phyloP scores from a whole-genome alignment of 2,113 vertebrate species.

The Piprites chloris region DNA sequence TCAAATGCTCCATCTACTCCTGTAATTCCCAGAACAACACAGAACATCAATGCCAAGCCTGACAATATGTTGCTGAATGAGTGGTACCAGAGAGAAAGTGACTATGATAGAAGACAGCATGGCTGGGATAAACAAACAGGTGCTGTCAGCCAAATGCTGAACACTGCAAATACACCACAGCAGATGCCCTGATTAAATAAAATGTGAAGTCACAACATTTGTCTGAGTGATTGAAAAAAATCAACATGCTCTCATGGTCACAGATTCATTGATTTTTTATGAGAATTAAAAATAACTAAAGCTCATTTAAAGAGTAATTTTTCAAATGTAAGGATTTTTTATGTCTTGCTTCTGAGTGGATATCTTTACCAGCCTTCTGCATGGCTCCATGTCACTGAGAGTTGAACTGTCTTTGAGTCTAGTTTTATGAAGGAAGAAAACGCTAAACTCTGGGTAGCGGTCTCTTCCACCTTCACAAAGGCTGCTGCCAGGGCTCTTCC shows the following conservation, averaged over 20 bases:
- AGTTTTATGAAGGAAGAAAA: not conserved
- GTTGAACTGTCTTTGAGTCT: not conserved
- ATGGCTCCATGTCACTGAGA: not conserved
- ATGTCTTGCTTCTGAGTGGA: not conserved
- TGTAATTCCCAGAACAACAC: not conserved
- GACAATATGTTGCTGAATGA: slow-evolving; percentile 46
- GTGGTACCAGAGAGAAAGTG: slow-evolving; percentile 34
- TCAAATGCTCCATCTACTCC: not conserved
- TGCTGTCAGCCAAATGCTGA: slow-evolving; percentile 44
- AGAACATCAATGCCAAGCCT: slow-evolving; percentile 1
- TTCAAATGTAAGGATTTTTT: not conserved
- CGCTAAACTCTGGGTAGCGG: not conserved
- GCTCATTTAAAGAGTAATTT: not conserved
- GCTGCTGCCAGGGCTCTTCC: not conserved
- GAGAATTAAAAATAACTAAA: not conserved
- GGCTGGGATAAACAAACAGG: slow-evolving; percentile 47
- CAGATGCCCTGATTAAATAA: slow-evolving; percentile 53
- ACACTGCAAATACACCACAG: not conserved
- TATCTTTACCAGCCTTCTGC: not conserved
- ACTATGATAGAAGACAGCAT: slow-evolving; percentile 31
- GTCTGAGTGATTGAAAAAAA: not conserved
- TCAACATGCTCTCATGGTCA: not conserved
- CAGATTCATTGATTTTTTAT: not conserved
- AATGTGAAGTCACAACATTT: slow-evolving; percentile 44
- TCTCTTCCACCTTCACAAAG: not conserved